Percentiles rank a stretch among this genome's conserved stretches.
Conservation (phyloP, 2,113 vertebrate genomes). For the Dolichotis patagonum region DNA sequence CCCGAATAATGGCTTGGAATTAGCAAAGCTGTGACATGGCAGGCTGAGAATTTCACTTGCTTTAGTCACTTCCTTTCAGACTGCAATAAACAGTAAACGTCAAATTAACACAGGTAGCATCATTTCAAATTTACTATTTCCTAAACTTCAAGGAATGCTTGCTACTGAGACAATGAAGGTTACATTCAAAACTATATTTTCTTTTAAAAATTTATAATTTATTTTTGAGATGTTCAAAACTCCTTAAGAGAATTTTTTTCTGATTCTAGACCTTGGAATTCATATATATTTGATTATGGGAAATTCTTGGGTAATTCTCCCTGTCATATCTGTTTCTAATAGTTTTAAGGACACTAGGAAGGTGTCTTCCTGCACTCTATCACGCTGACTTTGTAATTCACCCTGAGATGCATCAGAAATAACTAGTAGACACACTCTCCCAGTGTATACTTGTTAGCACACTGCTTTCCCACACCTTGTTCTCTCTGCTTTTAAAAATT, state of each 20-base stretch:
- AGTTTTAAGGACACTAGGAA: neutral
- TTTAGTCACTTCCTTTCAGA: conserved; percentile 38
- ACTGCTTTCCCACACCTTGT: conserved; percentile 31
- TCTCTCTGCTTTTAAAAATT: conserved; percentile 55
- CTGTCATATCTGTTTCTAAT: neutral
- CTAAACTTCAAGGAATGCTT: neutral
- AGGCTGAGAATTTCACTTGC: conserved; percentile 24
- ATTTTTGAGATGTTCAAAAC: neutral
- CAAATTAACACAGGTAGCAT: neutral
- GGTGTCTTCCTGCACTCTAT: neutral
- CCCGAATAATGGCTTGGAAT: conserved; percentile 31
- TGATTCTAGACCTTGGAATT: neutral
- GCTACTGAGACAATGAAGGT: neutral
- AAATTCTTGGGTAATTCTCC: neutral
- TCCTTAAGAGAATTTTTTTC: conserved; percentile 15
- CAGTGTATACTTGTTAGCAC: conserved; percentile 28
- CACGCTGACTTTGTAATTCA: neutral
- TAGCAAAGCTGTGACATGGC: neutral
- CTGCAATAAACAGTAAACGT: neutral
- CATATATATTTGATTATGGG: neutral
- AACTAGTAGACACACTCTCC: neutral
- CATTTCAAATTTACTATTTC: neutral
- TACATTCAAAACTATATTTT: neutral
- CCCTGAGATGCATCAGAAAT: neutral
- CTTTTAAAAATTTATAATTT: conserved; percentile 1